Evolutionary conservation across 2,797 vertebrate species (phyloP), one percentile per base, ranked within the genome.

Genomic region (Picus viridis): DNA sequence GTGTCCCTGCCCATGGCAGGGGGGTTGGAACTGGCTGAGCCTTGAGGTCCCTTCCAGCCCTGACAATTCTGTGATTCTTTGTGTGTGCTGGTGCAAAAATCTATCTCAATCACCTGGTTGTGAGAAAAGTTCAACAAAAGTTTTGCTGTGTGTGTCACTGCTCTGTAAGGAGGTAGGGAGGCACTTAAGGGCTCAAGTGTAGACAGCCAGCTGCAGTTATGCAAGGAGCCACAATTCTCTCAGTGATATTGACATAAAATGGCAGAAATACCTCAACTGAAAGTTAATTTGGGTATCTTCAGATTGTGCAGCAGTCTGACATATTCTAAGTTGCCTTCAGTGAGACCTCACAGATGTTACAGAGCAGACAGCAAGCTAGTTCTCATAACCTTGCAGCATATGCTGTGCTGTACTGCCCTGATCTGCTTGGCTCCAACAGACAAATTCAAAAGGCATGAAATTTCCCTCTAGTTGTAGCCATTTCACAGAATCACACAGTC

Each of bases 211-310:
- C 56, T 93, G 80, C 43, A 34, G 39, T 72, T 71, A 61, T 43
- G 63, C 59, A 75, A 72, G 56, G 30, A 3, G 2, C n/a, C 43
- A 45, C 61, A 92, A 86, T 45, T 82, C 47, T 75, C 51, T 72
- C 71, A 70, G 71, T 6, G 2, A 9, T 67, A 43, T 47, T 86
- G 77, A 85, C 65, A 74, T 32, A 80, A 56, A 91, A 67, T 30
- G 89, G 67, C 58, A 91, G 62, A 83, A 91, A 69, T 75, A 69
- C 70, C 51, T 53, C 89, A 86, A 86, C 78, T 88, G 88, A 83
- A 92, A 86, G 56, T 80, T 86, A 92, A 78, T 91, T 83, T 89
- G 64, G 13, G 43, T 34, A 86, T 67, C 77, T 49, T 49, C 43
- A 19, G 1, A 0, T 73, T 67, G 51, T 12, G 30, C 0, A 0